phyloP scores from a whole-genome alignment of 2,113 vertebrate genomes.

The Dipodomys ordii region DNA sequence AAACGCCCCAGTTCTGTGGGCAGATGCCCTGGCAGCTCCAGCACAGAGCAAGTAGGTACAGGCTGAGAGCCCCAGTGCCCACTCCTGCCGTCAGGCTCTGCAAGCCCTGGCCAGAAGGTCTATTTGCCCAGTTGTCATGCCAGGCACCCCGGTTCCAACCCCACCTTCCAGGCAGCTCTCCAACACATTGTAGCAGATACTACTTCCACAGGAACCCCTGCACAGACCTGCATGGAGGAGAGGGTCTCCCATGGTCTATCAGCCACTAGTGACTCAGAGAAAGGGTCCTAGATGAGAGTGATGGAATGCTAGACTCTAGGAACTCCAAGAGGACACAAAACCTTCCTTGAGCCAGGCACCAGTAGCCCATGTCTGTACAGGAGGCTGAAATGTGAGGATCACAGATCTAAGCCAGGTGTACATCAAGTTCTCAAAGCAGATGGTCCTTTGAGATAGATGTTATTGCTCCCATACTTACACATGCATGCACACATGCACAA shows the following conservation, averaged over 20 bases:
- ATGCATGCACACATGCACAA: too few relatives aligned
- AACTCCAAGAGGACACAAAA: neutral
- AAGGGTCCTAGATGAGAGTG: neutral
- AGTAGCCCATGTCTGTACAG: too few relatives aligned
- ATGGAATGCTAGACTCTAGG: neutral
- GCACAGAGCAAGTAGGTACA: conserved; percentile 73
- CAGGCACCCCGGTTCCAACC: conserved; percentile 20
- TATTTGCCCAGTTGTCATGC: conserved; percentile 22
- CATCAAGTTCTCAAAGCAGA: neutral
- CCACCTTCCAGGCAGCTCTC: neutral
- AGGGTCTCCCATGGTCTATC: neutral
- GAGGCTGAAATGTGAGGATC: too few relatives aligned
- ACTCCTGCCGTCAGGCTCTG: conserved; percentile 59
- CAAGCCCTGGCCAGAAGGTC: conserved; percentile 52
- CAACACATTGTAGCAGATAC: neutral
- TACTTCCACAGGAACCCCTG: neutral
- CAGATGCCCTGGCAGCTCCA: conserved; percentile 64
- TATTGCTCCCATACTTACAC: too few relatives aligned
- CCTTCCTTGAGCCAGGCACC: neutral
- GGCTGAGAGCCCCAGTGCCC: conserved; percentile 68
- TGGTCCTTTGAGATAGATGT: neutral
- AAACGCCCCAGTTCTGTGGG: conserved; percentile 71
- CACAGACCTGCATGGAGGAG: neutral
- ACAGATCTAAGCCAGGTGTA: too few relatives aligned
- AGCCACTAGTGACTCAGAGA: neutral